phyloP scores from a whole-genome alignment of 92 coral and sea anemone genomes.

The Bergia sp. region DNA sequence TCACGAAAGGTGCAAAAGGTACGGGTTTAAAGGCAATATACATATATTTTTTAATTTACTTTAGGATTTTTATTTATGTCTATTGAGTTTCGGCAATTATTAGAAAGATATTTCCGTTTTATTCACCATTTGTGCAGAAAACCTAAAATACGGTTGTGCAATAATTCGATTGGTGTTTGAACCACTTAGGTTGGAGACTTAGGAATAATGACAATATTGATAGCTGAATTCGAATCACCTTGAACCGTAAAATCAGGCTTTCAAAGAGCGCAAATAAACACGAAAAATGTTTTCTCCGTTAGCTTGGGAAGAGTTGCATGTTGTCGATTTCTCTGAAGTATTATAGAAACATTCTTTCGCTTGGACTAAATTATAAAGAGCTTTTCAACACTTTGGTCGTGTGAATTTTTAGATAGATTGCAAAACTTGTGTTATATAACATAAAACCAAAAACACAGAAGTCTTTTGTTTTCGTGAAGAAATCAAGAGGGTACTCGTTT shows the following conservation, averaged over 20 bases:
- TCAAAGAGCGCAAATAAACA: neutral
- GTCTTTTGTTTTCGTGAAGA: neutral
- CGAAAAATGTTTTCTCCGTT: neutral
- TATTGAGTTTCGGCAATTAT: no score
- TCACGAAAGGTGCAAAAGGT: conserved; percentile 8
- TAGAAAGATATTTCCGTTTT: neutral
- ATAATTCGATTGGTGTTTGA: neutral
- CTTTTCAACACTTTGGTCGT: neutral
- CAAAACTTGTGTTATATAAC: neutral
- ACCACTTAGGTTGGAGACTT: neutral
- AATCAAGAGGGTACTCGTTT: neutral
- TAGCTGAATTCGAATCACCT: neutral
- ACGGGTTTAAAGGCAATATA: neutral
- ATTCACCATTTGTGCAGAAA: neutral
- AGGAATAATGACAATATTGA: neutral
- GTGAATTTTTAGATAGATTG: neutral
- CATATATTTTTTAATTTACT: no score
- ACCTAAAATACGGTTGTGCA: neutral
- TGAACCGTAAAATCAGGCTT: neutral
- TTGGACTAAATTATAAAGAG: no score
- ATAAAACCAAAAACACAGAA: neutral
- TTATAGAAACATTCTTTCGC: no score
- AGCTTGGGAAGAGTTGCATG: no score
- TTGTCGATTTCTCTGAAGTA: neutral
- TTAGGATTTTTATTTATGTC: neutral